Evolutionary conservation across 2,113 vertebrate genomes (phyloP).

Genomic region (Proteles cristata): DNA sequence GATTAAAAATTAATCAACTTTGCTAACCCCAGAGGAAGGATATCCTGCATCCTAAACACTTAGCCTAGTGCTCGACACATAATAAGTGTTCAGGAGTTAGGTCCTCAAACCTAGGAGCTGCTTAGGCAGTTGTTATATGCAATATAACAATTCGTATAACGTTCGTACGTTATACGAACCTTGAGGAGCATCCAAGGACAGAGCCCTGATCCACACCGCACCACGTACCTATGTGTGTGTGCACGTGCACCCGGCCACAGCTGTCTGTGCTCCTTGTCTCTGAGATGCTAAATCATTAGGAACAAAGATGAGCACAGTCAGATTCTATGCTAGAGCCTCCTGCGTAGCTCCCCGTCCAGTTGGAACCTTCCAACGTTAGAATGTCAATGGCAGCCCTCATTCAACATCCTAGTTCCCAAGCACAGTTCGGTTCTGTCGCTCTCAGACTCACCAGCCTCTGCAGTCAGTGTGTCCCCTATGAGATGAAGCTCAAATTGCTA

Average conservation of each 20-base stretch:
- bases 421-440: background rate
- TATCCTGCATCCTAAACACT: background rate
- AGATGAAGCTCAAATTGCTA: background rate
- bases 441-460: background rate
- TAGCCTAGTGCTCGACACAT: no score
- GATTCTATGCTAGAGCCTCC: background rate
- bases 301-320: background rate
- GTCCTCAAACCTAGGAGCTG: background rate
- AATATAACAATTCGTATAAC: no score
- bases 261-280: background rate
- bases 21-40: background rate
- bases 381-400: background rate
- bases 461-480: background rate
- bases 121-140: background rate
- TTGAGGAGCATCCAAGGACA: background rate
- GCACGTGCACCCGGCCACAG: background rate
- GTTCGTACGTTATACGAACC: background rate
- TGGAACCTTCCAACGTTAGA: no score
- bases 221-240: background rate
- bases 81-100: background rate
- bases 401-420: background rate
- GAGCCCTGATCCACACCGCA: background rate
- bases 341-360: background rate
- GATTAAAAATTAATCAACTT: background rate
- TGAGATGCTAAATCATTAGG: background rate